phyloP scores from a whole-genome alignment of 2,113 vertebrate species.

The Craseonycteris thonglongyai region DNA sequence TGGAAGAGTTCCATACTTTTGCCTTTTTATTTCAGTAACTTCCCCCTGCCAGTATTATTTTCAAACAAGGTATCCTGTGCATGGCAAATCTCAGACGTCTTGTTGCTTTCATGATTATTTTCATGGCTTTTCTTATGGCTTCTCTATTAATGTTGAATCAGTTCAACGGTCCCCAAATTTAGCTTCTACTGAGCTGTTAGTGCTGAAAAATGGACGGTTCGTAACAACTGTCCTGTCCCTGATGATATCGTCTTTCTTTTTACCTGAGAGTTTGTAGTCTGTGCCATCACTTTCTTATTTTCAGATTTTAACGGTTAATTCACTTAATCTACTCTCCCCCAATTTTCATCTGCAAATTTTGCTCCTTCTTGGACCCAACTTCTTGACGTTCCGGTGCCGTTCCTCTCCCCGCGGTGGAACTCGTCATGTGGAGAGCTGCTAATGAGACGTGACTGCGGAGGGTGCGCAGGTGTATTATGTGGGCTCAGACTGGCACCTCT shows the following conservation, averaged over 20 bases:
- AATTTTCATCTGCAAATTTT: not conserved
- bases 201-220: not conserved
- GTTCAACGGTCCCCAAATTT: not conserved
- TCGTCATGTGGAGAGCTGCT: not conserved
- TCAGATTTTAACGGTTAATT: not conserved
- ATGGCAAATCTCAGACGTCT: not conserved
- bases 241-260: not conserved
- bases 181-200: not conserved
- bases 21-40: not conserved
- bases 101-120: not conserved
- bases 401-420: not conserved
- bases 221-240: accelerated
- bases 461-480: conserved; percentile 42
- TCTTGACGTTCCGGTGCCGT: not conserved
- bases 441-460: conserved; percentile 31
- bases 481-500: conserved; percentile 40
- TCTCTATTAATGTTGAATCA: not conserved
- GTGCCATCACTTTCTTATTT: not conserved
- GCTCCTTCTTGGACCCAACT: not conserved
- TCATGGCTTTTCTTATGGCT: not conserved
- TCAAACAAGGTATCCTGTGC: not conserved
- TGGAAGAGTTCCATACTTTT: not conserved
- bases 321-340: not conserved
- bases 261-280: not conserved
- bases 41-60: not conserved